Percentiles rank a stretch among this genome's conserved stretches.
Evolutionary conservation across 2,888 invertebrate species (phyloP).

Genomic region (Diaperis boleti): DNA sequence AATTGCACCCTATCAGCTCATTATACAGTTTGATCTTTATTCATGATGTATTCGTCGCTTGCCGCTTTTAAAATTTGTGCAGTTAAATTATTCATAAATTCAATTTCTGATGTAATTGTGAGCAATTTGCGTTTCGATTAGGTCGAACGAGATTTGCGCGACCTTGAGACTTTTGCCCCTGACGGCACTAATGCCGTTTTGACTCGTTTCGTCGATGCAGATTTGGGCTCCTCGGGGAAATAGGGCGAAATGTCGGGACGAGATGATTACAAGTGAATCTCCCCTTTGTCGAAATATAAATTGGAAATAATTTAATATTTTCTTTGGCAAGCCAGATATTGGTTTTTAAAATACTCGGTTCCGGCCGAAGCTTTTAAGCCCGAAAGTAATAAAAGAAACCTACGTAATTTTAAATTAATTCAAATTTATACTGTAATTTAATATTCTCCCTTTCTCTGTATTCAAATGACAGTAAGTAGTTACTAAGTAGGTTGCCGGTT

Average conservation of each 20-base stretch:
- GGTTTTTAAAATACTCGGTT: constrained; percentile 22
- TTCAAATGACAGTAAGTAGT: constrained; percentile 49
- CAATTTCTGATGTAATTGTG: constrained; percentile 22
- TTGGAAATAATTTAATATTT: constrained; percentile 36
- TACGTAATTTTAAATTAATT: constrained; percentile 49
- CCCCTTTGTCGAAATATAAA: constrained; percentile 30
- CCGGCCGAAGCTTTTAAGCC: constrained; percentile 41
- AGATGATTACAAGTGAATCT: constrained; percentile 25
- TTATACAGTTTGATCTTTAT: constrained; percentile 26
- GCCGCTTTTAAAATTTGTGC: constrained; percentile 25
- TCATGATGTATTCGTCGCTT: constrained; percentile 30
- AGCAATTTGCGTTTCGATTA: constrained; percentile 10
- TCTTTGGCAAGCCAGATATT: constrained; percentile 32
- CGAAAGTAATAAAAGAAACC: constrained; percentile 49
- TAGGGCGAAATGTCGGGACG: constrained; percentile 16
- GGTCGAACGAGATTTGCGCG: not conserved
- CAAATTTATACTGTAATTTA: constrained; percentile 52
- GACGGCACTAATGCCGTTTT: constrained; percentile 17
- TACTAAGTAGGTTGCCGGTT: constrained; percentile 49
- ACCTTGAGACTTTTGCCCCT: constrained; percentile 4
- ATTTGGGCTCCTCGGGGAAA: constrained; percentile 25
- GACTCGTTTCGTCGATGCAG: constrained; percentile 18
- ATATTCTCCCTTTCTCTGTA: constrained; percentile 47
- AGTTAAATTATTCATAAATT: constrained; percentile 37
- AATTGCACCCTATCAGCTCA: constrained; percentile 6